phyloP scores from a whole-genome alignment of 2,113 vertebrate genomes.

The Paratilapia polleni region DNA sequence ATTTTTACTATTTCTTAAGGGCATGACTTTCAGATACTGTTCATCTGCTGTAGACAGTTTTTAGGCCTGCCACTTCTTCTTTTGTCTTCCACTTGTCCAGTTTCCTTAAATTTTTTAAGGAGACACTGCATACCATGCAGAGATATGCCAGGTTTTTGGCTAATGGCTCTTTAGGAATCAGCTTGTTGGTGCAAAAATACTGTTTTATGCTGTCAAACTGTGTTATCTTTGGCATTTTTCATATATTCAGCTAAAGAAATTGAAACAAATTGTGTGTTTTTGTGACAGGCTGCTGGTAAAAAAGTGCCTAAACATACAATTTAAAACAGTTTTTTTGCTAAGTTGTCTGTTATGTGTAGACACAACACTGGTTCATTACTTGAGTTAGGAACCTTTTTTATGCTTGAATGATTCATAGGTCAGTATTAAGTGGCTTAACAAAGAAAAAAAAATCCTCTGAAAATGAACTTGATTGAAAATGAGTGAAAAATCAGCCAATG shows the following conservation, averaged over 20 bases:
- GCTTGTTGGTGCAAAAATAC: background rate
- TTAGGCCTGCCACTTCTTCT: background rate
- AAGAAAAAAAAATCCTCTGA: background rate
- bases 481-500: background rate
- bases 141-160: background rate
- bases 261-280: background rate
- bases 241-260: conserved; percentile 2
- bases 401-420: background rate
- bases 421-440: background rate
- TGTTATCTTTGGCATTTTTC: background rate
- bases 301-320: background rate
- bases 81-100: background rate
- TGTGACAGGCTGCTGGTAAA: background rate
- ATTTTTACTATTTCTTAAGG: background rate
- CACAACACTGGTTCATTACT: background rate
- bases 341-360: background rate
- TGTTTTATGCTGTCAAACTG: conserved; percentile 1
- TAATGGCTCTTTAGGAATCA: background rate
- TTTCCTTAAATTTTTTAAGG: background rate
- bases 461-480: background rate
- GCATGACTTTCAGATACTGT: background rate
- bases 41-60: background rate
- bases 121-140: background rate
- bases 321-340: background rate
- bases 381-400: background rate